These are phyloP conservation scores for Synaphobranchus kaupii DNA, from an alignment of 2,797 vertebrate genomes.

Conservation along the genomic window DNA sequence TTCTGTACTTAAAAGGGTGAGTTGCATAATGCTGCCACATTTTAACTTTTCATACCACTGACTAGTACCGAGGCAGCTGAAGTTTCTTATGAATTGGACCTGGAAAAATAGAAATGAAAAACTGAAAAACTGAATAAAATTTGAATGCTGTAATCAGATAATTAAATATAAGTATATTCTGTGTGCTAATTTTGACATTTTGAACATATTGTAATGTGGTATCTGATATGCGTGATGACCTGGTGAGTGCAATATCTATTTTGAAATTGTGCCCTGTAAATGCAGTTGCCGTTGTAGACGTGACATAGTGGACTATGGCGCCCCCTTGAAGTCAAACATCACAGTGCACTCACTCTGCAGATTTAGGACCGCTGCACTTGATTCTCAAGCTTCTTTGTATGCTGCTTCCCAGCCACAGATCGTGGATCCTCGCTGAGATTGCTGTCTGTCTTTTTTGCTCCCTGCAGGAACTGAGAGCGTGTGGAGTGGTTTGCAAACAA, in stretches of 20 bases:
- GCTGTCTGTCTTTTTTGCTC: constrained; percentile 11
- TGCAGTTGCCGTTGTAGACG: not conserved
- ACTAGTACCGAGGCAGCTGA: not conserved
- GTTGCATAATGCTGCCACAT: not conserved
- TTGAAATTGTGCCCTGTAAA: not conserved
- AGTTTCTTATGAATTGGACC: not conserved
- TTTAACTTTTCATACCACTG: not conserved
- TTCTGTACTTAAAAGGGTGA: not conserved
- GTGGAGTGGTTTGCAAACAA: constrained; percentile 65
- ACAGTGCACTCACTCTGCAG: not conserved
- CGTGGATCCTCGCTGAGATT: not conserved
- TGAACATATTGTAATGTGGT: not conserved
- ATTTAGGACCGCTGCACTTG: not conserved
- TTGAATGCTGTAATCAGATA: not conserved
- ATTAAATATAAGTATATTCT: not conserved
- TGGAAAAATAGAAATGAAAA: not conserved
- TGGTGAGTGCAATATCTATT: not conserved
- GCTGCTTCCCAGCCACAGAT: not conserved
- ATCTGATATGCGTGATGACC: not conserved
- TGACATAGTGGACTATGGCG: not conserved
- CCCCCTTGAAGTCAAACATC: not conserved
- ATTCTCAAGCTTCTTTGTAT: too few relatives aligned
- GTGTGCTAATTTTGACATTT: not conserved
- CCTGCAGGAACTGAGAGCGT: constrained; percentile 74
- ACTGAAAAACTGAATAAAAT: not conserved